Evolutionary conservation across 2,797 vertebrate genomes (phyloP).

Genomic region (Eospalax fontanierii): DNA sequence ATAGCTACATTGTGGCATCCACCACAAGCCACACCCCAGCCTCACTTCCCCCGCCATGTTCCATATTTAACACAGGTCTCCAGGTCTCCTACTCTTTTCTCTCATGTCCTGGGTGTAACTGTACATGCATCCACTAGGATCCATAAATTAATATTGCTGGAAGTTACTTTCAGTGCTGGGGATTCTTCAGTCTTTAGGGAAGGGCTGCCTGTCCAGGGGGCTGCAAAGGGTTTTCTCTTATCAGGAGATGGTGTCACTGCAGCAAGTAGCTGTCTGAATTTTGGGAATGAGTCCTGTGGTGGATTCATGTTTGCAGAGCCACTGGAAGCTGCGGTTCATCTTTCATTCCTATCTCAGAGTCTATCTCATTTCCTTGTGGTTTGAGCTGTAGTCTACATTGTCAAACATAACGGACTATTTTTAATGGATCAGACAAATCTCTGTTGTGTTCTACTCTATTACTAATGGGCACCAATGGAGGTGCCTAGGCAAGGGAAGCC

Average conservation of each 20-base stretch:
- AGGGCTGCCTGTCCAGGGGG: not conserved
- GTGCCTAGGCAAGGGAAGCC: not conserved
- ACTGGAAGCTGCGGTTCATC: not conserved
- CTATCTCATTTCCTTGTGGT: not conserved
- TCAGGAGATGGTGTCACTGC: not conserved
- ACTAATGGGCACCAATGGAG: not conserved
- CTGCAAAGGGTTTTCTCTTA: not conserved
- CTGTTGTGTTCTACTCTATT: not conserved
- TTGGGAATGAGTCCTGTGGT: not conserved
- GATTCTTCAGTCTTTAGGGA: not conserved
- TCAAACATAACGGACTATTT: not conserved
- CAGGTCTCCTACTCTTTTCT: fast-evolving
- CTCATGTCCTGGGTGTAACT: not conserved
- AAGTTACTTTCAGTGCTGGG: not conserved
- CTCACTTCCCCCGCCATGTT: not conserved
- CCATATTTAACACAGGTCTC: not conserved
- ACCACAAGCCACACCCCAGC: not conserved
- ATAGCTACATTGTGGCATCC: too few relatives aligned
- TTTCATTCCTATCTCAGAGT: not conserved
- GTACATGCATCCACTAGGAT: not conserved
- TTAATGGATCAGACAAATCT: not conserved
- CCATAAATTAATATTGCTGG: not conserved
- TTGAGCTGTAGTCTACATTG: too few relatives aligned
- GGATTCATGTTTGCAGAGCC: not conserved
- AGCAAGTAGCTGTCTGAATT: not conserved